Base-by-base conservation (phyloP, 2,113 vertebrate genomes). In the Ictalurus furcatus region DNA sequence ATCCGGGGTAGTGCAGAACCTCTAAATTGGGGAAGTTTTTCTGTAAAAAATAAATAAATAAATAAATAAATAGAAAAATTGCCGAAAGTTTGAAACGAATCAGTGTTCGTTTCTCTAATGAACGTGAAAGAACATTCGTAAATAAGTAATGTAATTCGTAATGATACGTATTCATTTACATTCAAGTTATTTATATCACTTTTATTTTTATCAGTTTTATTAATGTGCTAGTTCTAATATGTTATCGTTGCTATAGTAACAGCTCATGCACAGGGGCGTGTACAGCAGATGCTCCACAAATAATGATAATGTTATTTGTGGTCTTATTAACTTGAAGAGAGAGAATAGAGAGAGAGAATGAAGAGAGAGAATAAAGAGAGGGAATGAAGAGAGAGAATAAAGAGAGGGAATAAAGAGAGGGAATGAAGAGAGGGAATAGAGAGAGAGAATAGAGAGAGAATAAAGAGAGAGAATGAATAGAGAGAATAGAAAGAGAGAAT, bases 11-110 rank as follows among this genome's bases (percentile, higher is more conserved):
- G 0, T 56, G 0, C 8, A 81, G 8, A 9, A 89, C 54, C 52
- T 94, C 84, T 23, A 96, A 94, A 37, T 90, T 93, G 23, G 98
- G 98, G 67, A 99, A 99, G 0, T 54, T 71, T 6, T 85, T 93
- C 98, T 99, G 88, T 8, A 44, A 89, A 76, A 80, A 88, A n/a
- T n/a, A 84, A 87, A 4, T 84, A 4, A 16, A 16, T 34, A 12
- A 65, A 16, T 44, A 40, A 56, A 61, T 11, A 11, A 85, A 48
- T 48, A 48, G 6, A 48, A 11, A 85, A 34, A 23, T 58, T 9
- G 14, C 5, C 34, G 7, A 71, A 71, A 13, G 48, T 9, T 34
- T 1, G 34, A 34, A 34, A 34, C 34, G 23, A 63, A 19, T 25
- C 37, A 87, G 69, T 73, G 28, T 67, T 9, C 13, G 28, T n/a